Percentiles rank a stretch among this genome's conserved stretches.
Conservation (phyloP, 2,888 invertebrate genomes). For the Dryocosmus kuriphilus region DNA sequence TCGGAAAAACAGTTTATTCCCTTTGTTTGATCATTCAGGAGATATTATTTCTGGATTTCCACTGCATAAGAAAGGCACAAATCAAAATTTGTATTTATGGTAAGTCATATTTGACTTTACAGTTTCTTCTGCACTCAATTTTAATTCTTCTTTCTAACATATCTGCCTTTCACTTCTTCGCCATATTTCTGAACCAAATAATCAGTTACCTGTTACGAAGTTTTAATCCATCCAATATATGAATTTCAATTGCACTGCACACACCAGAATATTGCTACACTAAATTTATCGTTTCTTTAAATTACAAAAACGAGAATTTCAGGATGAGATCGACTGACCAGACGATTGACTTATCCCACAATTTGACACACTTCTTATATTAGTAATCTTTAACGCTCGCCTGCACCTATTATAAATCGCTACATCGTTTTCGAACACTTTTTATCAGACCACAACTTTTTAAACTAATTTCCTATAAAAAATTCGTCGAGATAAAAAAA, state of each 20-base stretch:
- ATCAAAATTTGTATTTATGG: too few relatives aligned
- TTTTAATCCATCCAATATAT: conserved; percentile 64
- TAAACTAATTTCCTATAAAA: conserved; percentile 2
- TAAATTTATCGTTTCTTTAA: not conserved
- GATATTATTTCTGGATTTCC: too few relatives aligned
- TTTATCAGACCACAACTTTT: not conserved
- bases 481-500: not conserved
- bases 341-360: conserved; percentile 39
- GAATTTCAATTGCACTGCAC: conserved; percentile 61
- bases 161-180: not conserved
- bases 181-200: conserved; percentile 9
- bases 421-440: conserved; percentile 9
- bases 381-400: conserved; percentile 15
- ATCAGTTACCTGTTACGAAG: conserved; percentile 55
- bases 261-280: conserved; percentile 39
- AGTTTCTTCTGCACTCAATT: not conserved
- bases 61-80: too few relatives aligned
- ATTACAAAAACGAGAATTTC: not conserved
- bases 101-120: not conserved
- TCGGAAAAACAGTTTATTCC: too few relatives aligned
- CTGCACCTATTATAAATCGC: conserved; percentile 17
- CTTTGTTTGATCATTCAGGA: too few relatives aligned
- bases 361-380: conserved; percentile 40
- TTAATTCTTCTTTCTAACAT: not conserved
- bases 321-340: conserved; percentile 18